These are phyloP conservation scores for Rhea pennata DNA, from an alignment of 2,113 vertebrate species.

Conservation along the genomic window DNA sequence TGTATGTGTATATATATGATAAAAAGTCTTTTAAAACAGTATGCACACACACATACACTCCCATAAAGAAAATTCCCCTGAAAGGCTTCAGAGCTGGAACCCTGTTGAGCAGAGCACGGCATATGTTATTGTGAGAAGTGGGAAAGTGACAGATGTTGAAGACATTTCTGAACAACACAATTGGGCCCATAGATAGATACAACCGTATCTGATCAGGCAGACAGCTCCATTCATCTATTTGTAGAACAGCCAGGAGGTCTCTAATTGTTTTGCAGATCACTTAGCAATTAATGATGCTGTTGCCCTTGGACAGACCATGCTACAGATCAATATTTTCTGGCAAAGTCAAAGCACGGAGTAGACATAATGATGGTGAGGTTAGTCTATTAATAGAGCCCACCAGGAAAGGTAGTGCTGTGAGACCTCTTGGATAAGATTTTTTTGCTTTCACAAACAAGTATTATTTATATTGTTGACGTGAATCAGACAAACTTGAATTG, in stretches of 20 bases:
- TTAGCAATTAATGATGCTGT: slow-evolving; percentile 73
- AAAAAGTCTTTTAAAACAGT: not conserved
- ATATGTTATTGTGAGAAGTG: not conserved
- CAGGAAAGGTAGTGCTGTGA: not conserved
- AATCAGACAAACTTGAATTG: not conserved
- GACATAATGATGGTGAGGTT: slow-evolving; percentile 30
- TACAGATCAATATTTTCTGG: slow-evolving; percentile 62
- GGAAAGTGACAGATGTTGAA: slow-evolving; percentile 39
- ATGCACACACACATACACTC: rapidly evolving
- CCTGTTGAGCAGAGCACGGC: not conserved
- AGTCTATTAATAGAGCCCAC: slow-evolving; percentile 51
- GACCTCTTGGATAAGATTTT: not conserved
- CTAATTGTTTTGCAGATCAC: slow-evolving; percentile 75
- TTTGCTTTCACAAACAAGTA: slow-evolving; percentile 1
- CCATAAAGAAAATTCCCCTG: not conserved
- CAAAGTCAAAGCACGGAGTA: slow-evolving; percentile 54
- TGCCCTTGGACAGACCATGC: slow-evolving; percentile 64
- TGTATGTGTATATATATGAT: not conserved
- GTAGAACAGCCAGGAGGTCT: slow-evolving; percentile 53
- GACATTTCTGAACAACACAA: not conserved
- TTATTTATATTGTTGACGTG: not conserved
- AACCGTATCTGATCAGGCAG: slow-evolving; percentile 52
- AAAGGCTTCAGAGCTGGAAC: not conserved
- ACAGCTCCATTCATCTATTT: slow-evolving; percentile 60
- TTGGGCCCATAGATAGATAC: not conserved